phyloP scores from a whole-genome alignment of 2,797 vertebrate genomes.

The Nannoperca obscura region DNA sequence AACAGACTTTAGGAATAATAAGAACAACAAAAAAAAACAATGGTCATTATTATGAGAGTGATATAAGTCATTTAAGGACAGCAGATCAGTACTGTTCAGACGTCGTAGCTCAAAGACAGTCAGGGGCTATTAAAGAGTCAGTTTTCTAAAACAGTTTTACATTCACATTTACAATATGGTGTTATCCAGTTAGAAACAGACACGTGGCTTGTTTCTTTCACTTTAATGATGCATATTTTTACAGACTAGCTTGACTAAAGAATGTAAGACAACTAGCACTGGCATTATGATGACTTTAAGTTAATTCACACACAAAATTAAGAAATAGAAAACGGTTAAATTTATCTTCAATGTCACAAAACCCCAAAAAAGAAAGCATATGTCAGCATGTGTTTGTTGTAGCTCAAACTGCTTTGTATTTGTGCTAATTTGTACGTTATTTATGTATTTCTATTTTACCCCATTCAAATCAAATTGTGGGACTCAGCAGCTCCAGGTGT shows the following conservation, averaged over 20 bases:
- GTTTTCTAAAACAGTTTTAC: background rate
- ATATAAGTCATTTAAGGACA: background rate
- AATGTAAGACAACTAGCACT: background rate
- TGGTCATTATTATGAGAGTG: background rate
- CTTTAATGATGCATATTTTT: background rate
- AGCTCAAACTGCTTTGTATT: background rate
- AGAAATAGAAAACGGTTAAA: rapidly evolving
- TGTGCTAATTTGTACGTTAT: background rate
- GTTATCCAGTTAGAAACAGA: background rate
- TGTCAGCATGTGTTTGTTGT: background rate
- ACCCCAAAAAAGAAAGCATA: too few species aligned
- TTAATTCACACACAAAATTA: background rate
- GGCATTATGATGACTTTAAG: background rate
- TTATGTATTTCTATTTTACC: background rate
- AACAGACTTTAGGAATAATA: background rate
- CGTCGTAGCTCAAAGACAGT: background rate
- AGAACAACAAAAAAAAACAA: background rate
- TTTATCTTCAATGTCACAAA: background rate
- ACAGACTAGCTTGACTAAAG: background rate
- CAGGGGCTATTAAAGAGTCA: background rate
- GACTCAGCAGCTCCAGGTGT: background rate
- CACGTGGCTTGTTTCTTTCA: background rate
- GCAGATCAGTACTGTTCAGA: background rate
- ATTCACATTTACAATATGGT: background rate
- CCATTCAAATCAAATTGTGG: background rate